Evolutionary conservation across 92 coral and sea anemone genomes (phyloP).

Genomic region (Porites lobata): DNA sequence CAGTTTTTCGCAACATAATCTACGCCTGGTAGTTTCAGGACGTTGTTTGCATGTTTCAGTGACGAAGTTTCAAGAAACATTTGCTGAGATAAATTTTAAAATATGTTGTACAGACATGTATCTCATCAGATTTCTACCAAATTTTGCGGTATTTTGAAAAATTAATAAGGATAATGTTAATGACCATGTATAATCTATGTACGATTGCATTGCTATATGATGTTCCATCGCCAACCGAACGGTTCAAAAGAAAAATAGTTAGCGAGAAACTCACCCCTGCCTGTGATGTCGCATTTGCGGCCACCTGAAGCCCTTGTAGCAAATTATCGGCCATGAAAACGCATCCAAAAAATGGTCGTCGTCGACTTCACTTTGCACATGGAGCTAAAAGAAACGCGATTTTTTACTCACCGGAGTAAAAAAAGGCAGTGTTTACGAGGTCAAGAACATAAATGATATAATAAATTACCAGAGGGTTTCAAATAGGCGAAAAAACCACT

Average conservation of each 20-base stretch:
- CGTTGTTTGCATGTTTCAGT: no score
- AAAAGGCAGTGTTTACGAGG: not conserved
- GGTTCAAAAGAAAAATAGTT: not conserved
- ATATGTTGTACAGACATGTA: no score
- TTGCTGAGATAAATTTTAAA: no score
- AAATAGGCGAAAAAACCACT: no score
- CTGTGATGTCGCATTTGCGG: constrained; percentile 87
- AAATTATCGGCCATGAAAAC: constrained; percentile 86
- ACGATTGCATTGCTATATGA: no score
- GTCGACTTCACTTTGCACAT: constrained; percentile 27
- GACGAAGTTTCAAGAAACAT: no score
- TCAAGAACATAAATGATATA: not conserved
- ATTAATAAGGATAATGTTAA: no score
- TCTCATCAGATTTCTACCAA: no score
- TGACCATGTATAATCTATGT: no score
- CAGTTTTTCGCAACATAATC: no score
- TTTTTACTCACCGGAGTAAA: not conserved
- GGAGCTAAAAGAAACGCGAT: constrained; percentile 11
- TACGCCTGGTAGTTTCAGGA: no score
- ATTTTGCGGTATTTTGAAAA: no score
- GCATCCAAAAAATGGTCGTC: not conserved
- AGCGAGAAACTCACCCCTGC: constrained; percentile 70
- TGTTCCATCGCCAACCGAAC: not conserved
- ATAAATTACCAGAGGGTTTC: constrained; percentile 9
- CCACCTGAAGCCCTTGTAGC: constrained; percentile 86